Evolutionary conservation across 1,140 invertebrate genomes (phyloP), one percentile per base, ranked within the genome.

Genomic region (Liolophura sinensis): DNA sequence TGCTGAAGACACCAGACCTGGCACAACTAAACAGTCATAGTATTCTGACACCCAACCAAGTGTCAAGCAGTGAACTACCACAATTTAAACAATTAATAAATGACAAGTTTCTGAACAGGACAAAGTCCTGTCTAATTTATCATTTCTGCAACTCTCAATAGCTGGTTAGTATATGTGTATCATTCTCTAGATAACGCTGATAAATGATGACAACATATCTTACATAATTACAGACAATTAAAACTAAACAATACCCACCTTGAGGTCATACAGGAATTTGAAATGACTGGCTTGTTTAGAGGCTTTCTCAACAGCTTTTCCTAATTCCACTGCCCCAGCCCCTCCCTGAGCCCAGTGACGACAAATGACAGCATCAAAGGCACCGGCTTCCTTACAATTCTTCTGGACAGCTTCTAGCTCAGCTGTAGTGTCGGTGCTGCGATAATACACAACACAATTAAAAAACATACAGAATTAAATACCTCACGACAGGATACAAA

Each of bases 311-410:
- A 99, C 92, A 18, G 96, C 92, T 62, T 94, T 90, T 0, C 95
- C 96, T 22, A 99, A 86, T 12, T 91, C 89, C 1, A 89, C 66
- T 0, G 96, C 97, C 24, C 98, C 98, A 9, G 84, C 83, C 11
- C 97, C 96, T 70, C 97, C 98, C 72, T 92, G 84, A 0, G 92
- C 89, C 94, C 95, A 99, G 83, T 99, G 94, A 61, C 88, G 89
- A 77, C 93, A 94, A 31, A 96, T 83, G 14, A 98, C 91, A 6
- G 95, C 95, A 80, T 91, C 89, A 80, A 89, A 90, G 0, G 96
- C 97, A 48, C 96, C 97, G 72, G 88, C 89, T 69, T 89, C 82
- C 24, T 89, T 73, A 0, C 92, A 89, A 55, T 89, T 90, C 71
- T 91, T 82, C 78, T 89, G 89, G 0, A 99, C 88, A 25, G 98